Evolutionary conservation across 2,113 vertebrate genomes (phyloP).

Genomic region (Cephalopholis sonnerati): DNA sequence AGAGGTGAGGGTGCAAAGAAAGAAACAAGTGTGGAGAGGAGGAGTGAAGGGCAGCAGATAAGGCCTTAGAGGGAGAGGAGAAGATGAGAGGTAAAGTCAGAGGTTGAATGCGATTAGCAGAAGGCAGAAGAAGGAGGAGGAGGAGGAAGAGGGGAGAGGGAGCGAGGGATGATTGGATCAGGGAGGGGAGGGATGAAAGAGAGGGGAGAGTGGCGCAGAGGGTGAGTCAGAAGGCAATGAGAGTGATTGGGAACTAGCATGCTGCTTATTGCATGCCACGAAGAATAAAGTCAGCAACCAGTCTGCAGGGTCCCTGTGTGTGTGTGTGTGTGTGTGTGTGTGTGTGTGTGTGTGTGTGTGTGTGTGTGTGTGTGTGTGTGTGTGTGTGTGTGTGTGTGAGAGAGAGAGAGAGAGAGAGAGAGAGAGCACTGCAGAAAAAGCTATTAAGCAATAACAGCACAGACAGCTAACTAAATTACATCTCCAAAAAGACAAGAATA

Average conservation of each 20-base stretch:
- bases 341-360: slow-evolving; percentile 18
- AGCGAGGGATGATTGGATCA: slow-evolving; percentile 44
- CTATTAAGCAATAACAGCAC: slow-evolving; percentile 56
- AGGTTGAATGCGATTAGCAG: slow-evolving; percentile 64
- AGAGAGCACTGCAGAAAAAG: slow-evolving; percentile 12
- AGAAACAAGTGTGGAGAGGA: slow-evolving; percentile 14
- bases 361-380: slow-evolving; percentile 4
- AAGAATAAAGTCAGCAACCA: slow-evolving; percentile 67
- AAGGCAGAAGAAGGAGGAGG: slow-evolving; percentile 12
- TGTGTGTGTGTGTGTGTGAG: slow-evolving; percentile 9
- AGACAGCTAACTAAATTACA: slow-evolving; percentile 55
- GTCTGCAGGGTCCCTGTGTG: slow-evolving; percentile 35
- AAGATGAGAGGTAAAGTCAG: slow-evolving; percentile 52
- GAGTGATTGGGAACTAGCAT: slow-evolving; percentile 62
- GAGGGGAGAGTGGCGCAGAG: slow-evolving; percentile 27
- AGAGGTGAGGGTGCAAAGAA: slow-evolving; percentile 5
- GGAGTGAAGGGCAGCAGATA: slow-evolving; percentile 43
- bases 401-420: no score
- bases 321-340: not conserved
- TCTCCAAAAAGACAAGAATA: slow-evolving; percentile 51
- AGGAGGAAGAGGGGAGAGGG: not conserved
- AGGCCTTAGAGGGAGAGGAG: slow-evolving; percentile 39
- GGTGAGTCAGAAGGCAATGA: slow-evolving; percentile 63
- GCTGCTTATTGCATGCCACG: slow-evolving; percentile 74
- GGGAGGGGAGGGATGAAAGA: slow-evolving; percentile 19